phyloP scores from a whole-genome alignment of 2,888 invertebrate genomes.

The Aquatica leii region DNA sequence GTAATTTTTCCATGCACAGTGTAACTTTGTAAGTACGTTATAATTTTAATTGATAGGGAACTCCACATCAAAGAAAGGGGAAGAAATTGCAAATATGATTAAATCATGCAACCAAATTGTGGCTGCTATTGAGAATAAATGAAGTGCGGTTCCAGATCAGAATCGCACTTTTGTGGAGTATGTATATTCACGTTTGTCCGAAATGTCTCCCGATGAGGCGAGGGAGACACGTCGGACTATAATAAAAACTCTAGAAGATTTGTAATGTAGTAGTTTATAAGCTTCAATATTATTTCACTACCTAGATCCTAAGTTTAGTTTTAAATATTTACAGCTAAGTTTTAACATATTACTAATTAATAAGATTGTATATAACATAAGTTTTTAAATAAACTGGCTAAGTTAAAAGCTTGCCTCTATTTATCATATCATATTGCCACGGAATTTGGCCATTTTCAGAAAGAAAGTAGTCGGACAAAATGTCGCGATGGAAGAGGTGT shows the following conservation, averaged over 20 bases:
- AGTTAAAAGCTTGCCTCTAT: neutral
- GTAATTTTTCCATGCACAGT: neutral
- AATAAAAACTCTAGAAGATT: neutral
- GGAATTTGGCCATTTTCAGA: neutral
- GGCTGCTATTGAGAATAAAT: conserved; percentile 3
- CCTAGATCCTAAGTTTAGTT: neutral
- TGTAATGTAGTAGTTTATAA: conserved; percentile 5
- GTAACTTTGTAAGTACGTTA: conserved; percentile 1
- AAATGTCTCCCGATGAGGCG: neutral
- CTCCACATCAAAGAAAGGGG: neutral
- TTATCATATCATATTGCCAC: conserved; percentile 1
- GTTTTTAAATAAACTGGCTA: conserved; percentile 1
- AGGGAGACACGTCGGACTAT: neutral
- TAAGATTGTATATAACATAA: neutral
- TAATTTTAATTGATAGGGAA: neutral
- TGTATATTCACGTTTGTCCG: neutral
- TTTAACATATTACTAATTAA: neutral
- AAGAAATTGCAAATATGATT: neutral
- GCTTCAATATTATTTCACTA: neutral
- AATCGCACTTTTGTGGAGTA: conserved; percentile 7
- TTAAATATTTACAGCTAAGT: neutral
- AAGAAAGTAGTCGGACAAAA: conserved; percentile 3
- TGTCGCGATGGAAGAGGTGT: neutral
- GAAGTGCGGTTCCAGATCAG: neutral
- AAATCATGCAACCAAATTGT: neutral